phyloP scores from a whole-genome alignment of 1,140 invertebrate species.

The Trichonephila inaurata region DNA sequence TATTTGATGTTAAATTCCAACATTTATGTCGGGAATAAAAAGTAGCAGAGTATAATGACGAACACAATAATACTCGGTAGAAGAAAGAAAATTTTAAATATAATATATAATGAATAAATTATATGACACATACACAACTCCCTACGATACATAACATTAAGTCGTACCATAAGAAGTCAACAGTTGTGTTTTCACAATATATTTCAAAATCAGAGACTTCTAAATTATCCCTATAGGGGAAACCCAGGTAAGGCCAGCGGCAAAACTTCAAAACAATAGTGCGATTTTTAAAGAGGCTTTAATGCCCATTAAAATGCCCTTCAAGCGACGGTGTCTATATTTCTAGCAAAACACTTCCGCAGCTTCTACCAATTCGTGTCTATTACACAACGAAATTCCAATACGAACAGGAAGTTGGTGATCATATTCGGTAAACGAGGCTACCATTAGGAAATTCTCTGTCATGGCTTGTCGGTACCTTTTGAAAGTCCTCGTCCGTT shows the following conservation, averaged over 20 bases:
- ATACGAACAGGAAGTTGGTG: constrained; percentile 1
- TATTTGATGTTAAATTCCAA: too few species aligned
- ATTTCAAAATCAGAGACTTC: neutral
- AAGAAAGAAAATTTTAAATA: neutral
- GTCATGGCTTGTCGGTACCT: neutral
- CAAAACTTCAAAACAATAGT: neutral
- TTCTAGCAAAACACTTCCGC: constrained; percentile 15
- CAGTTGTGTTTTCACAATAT: neutral
- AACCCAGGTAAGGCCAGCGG: neutral
- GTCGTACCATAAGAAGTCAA: neutral
- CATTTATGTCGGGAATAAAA: too few species aligned
- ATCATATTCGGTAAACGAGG: neutral
- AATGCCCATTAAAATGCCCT: constrained; percentile 25
- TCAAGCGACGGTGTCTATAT: neutral
- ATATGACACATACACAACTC: neutral
- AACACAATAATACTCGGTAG: neutral
- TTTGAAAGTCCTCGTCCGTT: constrained; percentile 25
- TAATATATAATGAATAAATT: neutral
- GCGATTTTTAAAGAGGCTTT: neutral
- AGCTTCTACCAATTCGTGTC: neutral
- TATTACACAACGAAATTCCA: constrained; percentile 5
- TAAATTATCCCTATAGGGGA: neutral
- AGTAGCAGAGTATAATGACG: too few species aligned
- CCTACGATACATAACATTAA: neutral
- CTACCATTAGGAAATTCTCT: neutral